These are phyloP conservation scores for Brachionus sp. DNA, from an alignment of 1,140 invertebrate genomes.

Conservation along the genomic window DNA sequence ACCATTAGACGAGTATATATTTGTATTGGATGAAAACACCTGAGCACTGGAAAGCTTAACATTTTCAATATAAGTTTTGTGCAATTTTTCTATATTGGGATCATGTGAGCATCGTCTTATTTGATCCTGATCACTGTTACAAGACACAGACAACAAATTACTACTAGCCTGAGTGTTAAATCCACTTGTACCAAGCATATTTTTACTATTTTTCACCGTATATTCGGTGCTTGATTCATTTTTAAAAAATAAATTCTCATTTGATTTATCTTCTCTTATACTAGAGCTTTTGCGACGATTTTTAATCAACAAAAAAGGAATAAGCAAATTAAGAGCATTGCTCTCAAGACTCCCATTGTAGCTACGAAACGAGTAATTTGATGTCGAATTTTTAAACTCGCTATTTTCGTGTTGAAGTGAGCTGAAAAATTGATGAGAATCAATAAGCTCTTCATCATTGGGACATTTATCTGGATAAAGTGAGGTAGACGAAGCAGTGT, in stretches of 20 bases:
- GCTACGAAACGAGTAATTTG: background rate
- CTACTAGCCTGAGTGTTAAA: background rate
- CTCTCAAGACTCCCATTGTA: background rate
- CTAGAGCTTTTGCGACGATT: background rate
- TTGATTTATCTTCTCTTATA: background rate
- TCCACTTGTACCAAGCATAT: background rate
- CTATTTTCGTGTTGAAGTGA: background rate
- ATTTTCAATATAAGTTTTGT: constrained; percentile 26
- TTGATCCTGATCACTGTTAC: background rate
- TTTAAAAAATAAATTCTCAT: background rate
- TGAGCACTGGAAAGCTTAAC: background rate
- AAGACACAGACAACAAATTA: background rate
- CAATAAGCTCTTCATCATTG: constrained; percentile 23
- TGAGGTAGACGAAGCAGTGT: background rate
- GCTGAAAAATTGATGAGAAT: constrained; percentile 22
- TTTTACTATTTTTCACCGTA: background rate
- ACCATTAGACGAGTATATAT: background rate
- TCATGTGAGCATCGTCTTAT: constrained; percentile 5
- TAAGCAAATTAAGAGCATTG: background rate
- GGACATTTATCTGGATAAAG: background rate
- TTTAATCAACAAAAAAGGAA: constrained; percentile 28
- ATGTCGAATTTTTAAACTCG: background rate
- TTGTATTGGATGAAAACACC: background rate
- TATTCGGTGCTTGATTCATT: background rate
- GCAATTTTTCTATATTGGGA: constrained; percentile 24